Evolutionary conservation across 1,140 invertebrate species (phyloP), one percentile per base, ranked within the genome.

Genomic region (Leptinotarsa defecta): DNA sequence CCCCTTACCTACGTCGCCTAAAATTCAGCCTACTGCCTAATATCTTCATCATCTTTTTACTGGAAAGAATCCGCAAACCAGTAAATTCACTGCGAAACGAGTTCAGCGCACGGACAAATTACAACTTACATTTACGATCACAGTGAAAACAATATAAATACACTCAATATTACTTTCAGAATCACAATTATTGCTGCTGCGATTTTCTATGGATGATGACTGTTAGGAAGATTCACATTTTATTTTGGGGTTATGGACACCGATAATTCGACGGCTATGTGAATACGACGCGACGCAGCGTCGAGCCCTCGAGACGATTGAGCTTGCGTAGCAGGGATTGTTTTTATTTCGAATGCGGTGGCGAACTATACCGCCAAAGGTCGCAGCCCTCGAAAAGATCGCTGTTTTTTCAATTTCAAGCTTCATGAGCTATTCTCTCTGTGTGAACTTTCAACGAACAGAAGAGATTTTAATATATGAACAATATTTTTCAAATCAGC

Each of bases 21-120:
- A 84, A 81, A 74, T 79, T 82, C 20, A 84, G 71, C 24, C 80
- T 76, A 61, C 74, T 81, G 64, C 81, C 80, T 13, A 83, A 70
- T 74, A 84, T 71, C 69, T 81, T 77, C 68, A 84, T 79, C 83
- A 84, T 84, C 15, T 65, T 57, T 19, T 19, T 57, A 19, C 17
- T 57, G 17, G n/a, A 57, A 57, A 57, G 1, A 57, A 57, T 13
- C 8, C 13, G n/a, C 52, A 19, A 57, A 57, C 52, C n/a, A 57
- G 52, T 19, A 8, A 57, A 17, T 57, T 57, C 52, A 43, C 17
- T 17, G 15, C 17, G 52, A 57, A 57, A 57, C 8, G 52, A 57
- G 15, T 19, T 57, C n/a, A 15, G 52, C 52, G 52, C 52, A 57
- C 52, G 15, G n/a, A 57, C 15, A 57, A 15, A 57, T 57, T 19